Base-by-base conservation (phyloP, 2,888 invertebrate genomes). In the Andrena hattorfiana region DNA sequence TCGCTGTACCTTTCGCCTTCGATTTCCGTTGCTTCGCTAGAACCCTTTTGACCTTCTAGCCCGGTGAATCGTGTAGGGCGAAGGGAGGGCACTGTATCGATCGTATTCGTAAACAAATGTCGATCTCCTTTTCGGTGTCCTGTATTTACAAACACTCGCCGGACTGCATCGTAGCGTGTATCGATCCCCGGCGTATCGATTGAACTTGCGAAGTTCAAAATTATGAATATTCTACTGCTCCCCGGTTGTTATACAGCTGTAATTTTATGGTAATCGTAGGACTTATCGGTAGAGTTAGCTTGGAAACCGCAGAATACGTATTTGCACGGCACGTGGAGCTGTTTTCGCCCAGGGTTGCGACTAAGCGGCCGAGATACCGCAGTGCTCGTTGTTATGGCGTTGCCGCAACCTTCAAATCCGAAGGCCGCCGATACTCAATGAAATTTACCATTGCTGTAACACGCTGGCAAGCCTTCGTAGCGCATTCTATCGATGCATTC, bases 381-480 rank as follows among this genome's bases (percentile, higher is more conserved):
- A 77, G 67, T 73, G 30, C 68, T 75, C 54, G 67, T 51, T 68
- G 77, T 71, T 48, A 56, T 59, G 64, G 28, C 35, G 56, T 23
- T 32, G 30, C 56, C 49, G 82, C 83, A 74, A 62, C 82, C 77
- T 83, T 83, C 54, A 48, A 32, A 51, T 13, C 48, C 67, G 69
- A 81, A 81, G 83, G 82, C 23, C 71, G 32, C 8, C 20, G 20
- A 35, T 82, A 10, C 32, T 82, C 68, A 68, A 59, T 71, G 64
- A 78, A 82, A 84, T 81, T 74, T 71, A 35, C 68, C 72, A 56
- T 23, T 56, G 23, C 23, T 56, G 28, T 71, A 64, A 26, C 59
- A 51, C 28, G 60, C 62, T 54, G 32, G 13, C 8, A 62, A 60
- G 30, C 62, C 48, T 48, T 42, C 59, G 28, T 51, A 48, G 28